Conservation (phyloP, 2,113 vertebrate genomes). For the Neotoma lepida region DNA sequence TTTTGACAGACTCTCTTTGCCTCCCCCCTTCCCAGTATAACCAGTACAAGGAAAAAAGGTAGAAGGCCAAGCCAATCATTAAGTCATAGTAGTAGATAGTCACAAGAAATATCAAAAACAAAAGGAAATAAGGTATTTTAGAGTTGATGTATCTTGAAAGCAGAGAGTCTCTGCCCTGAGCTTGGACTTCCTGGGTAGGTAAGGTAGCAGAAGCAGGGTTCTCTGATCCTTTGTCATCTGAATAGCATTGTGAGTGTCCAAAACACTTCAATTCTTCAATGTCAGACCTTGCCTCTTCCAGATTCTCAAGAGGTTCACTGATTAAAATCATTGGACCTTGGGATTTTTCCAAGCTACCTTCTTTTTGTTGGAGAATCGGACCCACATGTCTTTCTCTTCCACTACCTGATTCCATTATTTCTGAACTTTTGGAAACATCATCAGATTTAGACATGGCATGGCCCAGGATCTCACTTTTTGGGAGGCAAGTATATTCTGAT, state of each 20-base stretch:
- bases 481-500: conserved; percentile 66
- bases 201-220: conserved; percentile 62
- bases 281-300: conserved; percentile 63
- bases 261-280: conserved; percentile 61
- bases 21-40: conserved; percentile 87
- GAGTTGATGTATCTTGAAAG: conserved; percentile 84
- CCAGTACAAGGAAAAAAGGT: conserved; percentile 91
- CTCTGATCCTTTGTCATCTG: conserved; percentile 55
- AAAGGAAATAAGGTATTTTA: conserved; percentile 86
- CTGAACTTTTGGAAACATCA: conserved; percentile 67
- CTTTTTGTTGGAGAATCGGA: conserved; percentile 70
- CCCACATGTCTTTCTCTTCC: conserved; percentile 60
- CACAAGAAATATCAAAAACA: conserved; percentile 90
- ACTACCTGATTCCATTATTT: conserved; percentile 33
- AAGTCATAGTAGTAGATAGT: conserved; percentile 91
- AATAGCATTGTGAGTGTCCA: conserved; percentile 34
- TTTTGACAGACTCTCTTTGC: conserved; percentile 83
- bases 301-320: conserved; percentile 79
- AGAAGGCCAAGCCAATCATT: conserved; percentile 90
- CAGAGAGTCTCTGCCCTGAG: conserved; percentile 76
- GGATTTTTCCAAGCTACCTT: conserved; percentile 65
- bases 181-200: conserved; percentile 74
- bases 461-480: conserved; percentile 56
- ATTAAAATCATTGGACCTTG: conserved; percentile 76
- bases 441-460: conserved; percentile 49